Evolutionary conservation across 2,113 vertebrate species (phyloP).

Genomic region (Cynocephalus volans): DNA sequence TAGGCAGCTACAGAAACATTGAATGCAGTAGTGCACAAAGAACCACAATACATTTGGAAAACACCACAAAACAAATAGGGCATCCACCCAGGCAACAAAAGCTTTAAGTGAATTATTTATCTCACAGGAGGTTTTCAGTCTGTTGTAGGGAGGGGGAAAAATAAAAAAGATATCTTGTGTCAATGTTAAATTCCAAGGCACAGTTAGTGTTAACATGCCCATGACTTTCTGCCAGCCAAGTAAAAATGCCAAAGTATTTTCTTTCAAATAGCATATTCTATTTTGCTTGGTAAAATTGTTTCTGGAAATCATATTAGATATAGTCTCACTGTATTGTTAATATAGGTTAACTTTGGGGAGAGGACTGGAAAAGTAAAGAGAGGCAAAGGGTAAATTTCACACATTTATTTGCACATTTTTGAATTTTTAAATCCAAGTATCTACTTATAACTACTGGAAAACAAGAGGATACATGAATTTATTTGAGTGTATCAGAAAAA

Average conservation of each 20-base stretch:
- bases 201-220: neutral
- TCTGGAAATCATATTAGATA: neutral
- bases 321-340: neutral
- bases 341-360: neutral
- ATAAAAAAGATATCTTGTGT: neutral
- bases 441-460: neutral
- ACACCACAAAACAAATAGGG: neutral
- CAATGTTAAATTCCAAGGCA: neutral
- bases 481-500: neutral
- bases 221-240: neutral
- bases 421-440: neutral
- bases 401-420: neutral
- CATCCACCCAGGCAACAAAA: neutral
- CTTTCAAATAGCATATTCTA: neutral
- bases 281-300: neutral
- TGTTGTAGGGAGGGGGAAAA: neutral
- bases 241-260: neutral
- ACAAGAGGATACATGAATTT: neutral
- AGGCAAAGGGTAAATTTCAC: neutral
- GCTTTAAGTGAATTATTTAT: slow-evolving; percentile 3
- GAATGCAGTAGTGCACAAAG: neutral
- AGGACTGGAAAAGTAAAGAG: neutral
- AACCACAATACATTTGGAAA: neutral
- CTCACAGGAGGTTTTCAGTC: neutral
- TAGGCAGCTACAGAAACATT: neutral